A percentile compares a stretch with the other conserved stretches of the same genome.
Conservation (phyloP, 2,113 vertebrate species). For the Nannospalax galili region DNA sequence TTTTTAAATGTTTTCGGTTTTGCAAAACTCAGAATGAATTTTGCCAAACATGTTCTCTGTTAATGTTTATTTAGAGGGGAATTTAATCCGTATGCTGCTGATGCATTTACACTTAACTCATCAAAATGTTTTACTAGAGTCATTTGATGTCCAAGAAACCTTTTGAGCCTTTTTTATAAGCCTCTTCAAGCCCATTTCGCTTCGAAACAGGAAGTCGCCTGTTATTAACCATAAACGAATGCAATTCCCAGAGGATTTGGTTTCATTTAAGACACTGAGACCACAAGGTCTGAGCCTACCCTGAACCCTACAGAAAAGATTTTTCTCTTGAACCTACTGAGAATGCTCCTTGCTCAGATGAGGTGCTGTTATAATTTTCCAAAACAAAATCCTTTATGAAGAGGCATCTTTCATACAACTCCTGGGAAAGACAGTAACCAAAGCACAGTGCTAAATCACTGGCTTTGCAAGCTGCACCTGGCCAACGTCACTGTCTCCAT, state of each 20-base stretch:
- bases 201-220: conserved; percentile 82
- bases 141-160: conserved; percentile 83
- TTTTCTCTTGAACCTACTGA: conserved; percentile 55
- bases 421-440: conserved; percentile 83
- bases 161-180: conserved; percentile 83
- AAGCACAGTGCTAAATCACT: conserved; percentile 80
- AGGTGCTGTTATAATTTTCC: conserved; percentile 75
- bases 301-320: conserved; percentile 50
- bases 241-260: conserved; percentile 70
- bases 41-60: conserved; percentile 80
- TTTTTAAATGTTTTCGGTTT: conserved; percentile 78
- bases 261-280: conserved; percentile 73
- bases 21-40: conserved; percentile 76
- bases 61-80: conserved; percentile 82
- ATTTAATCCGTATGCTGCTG: conserved; percentile 82
- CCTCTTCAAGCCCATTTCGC: conserved; percentile 79
- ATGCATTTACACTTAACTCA: conserved; percentile 84
- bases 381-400: conserved; percentile 79
- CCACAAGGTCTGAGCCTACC: conserved; percentile 71
- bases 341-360: conserved; percentile 59
- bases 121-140: conserved; percentile 82
- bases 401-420: conserved; percentile 80
- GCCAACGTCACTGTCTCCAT: conserved; percentile 85
- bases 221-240: conserved; percentile 79
- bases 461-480: conserved; percentile 86